These are phyloP conservation scores for Epicampocera succincta DNA, from an alignment of 2,888 invertebrate species.

Conservation along the genomic window DNA sequence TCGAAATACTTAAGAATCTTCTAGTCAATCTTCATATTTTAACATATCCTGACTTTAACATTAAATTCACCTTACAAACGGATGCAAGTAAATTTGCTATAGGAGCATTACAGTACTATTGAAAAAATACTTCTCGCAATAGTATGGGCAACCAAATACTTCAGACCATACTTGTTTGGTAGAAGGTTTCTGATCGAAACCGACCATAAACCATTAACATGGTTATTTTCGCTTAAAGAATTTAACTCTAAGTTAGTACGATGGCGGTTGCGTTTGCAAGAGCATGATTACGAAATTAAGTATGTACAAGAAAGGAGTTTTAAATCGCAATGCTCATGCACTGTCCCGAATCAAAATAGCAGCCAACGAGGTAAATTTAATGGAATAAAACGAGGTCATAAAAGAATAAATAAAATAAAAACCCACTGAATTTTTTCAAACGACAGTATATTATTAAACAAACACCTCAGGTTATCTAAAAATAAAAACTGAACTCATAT, in stretches of 20 bases:
- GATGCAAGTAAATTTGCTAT: background rate
- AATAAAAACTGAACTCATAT: too few relatives aligned
- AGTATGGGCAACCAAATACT: background rate
- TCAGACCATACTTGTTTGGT: too few relatives aligned
- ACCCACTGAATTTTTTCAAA: too few relatives aligned
- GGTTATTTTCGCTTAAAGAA: background rate
- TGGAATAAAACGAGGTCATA: too few relatives aligned
- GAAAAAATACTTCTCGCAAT: background rate
- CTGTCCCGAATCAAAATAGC: conserved; percentile 7
- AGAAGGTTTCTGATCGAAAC: too few relatives aligned
- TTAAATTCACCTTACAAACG: background rate
- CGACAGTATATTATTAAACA: too few relatives aligned
- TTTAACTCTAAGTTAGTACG: conserved; percentile 33
- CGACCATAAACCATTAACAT: too few relatives aligned
- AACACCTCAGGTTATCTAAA: too few relatives aligned
- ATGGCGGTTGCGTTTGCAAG: conserved; percentile 37
- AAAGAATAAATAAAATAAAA: too few relatives aligned
- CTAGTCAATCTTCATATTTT: background rate
- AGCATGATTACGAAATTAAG: conserved; percentile 22
- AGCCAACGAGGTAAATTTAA: too few relatives aligned
- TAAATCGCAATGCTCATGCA: conserved; percentile 44
- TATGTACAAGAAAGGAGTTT: conserved; percentile 49
- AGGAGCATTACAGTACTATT: background rate
- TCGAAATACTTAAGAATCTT: too few relatives aligned
- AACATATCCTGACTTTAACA: background rate